These are phyloP conservation scores for Telenomus remus DNA, from an alignment of 1,140 invertebrate genomes.

Conservation along the genomic window DNA sequence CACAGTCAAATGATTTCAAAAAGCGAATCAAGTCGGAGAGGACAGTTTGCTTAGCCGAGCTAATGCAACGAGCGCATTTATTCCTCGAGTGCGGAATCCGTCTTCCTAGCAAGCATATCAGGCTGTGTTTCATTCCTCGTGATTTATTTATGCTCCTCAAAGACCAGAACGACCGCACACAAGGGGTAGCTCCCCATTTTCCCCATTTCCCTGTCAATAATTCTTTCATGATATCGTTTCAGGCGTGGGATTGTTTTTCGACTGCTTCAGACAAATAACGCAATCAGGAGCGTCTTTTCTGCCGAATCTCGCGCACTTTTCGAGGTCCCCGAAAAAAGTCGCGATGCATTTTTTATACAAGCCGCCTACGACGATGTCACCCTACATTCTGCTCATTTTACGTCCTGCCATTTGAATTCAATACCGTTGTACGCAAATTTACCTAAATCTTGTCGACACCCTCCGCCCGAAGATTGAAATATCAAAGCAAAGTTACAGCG, in stretches of 20 bases:
- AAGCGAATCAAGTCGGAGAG: conserved; percentile 9
- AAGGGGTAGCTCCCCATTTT: conserved; percentile 30
- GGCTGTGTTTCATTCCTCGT: conserved; percentile 50
- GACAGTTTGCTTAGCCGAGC: conserved; percentile 24
- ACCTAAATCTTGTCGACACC: too few relatives aligned
- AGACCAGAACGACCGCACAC: conserved; percentile 51
- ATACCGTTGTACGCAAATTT: too few relatives aligned
- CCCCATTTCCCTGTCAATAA: conserved; percentile 43
- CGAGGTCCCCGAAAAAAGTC: too few relatives aligned
- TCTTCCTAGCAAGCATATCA: conserved; percentile 37
- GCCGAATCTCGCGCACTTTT: too few relatives aligned
- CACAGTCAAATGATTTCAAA: conserved; percentile 40
- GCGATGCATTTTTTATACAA: too few relatives aligned
- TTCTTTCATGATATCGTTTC: conserved; percentile 52
- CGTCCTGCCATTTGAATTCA: too few relatives aligned
- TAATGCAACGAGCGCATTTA: conserved; percentile 23
- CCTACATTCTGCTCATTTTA: too few relatives aligned
- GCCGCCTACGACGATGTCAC: too few relatives aligned
- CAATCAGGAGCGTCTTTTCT: too few relatives aligned
- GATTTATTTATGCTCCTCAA: conserved; percentile 59
- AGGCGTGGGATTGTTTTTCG: conserved; percentile 49
- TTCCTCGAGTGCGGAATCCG: conserved; percentile 41
- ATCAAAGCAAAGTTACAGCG: too few relatives aligned
- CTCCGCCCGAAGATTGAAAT: too few relatives aligned
- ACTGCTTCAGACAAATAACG: conserved; percentile 28